Evolutionary conservation across 1,140 invertebrate genomes (phyloP), one percentile per base, ranked within the genome.

Genomic region (Cydia pomonella): DNA sequence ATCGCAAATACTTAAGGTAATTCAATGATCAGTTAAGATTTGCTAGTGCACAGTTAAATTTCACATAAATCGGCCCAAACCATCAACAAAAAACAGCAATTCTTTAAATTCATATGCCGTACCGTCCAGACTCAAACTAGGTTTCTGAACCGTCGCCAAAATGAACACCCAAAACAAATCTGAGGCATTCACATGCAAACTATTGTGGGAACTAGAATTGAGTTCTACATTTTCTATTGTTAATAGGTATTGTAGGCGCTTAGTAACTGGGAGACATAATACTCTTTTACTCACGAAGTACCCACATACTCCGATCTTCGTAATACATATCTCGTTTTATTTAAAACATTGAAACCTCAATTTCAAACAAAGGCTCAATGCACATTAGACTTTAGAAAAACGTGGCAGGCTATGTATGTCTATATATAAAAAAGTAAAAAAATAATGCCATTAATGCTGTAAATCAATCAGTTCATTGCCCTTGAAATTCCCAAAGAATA

Each of bases 101-200:
- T 44, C 13, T 44, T 44, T 16, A 44, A 23, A 59, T 59, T 59
- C 53, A 23, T 9, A 23, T 12, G 18, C 53, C 21, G 53, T 12
- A 9, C 53, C 21, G 53, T 59, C 6, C 53, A 9, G 21, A 59
- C 53, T 12, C 21, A 23, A 59, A 59, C 53, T 59, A 59, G 53
- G 53, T 59, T 59, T 59, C 53, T 23, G 53, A 59, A 59, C 53
- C 53, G 53, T 23, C 53, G 53, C 53, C 53, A 23, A 59, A 59
- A 59, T 53, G 18, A 23, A 59, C 53, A 59, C 21, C 53, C 53
- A 59, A 59, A 59, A 59, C 21, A 59, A 59, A 59, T 59, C 53
- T 23, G 53, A 53, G 7, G 7, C 53, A 59, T 23, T 59, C 53
- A 59, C 53, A 59, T 59, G 53, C 53, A 59, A 59, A 59, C 53